A percentile compares a stretch with the other conserved stretches of the same genome.
These are phyloP conservation scores for Microctenopoma lineatum DNA, from an alignment of 2,797 vertebrate genomes.

Conservation along the genomic window DNA sequence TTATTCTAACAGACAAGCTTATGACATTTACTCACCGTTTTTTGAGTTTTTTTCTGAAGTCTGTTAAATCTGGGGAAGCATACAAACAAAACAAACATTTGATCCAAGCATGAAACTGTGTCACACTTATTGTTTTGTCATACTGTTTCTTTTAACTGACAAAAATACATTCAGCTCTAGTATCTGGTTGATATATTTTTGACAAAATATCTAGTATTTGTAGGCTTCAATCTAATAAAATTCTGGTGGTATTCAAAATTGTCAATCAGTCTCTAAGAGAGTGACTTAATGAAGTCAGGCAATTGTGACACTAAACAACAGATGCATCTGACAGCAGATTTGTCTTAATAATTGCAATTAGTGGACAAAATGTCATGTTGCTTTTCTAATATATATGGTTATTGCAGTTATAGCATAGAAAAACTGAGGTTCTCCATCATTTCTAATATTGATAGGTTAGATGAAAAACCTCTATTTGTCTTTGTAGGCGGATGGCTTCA, in stretches of 20 bases:
- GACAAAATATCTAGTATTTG: not conserved
- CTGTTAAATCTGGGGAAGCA: constrained; percentile 65
- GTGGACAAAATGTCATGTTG: constrained; percentile 33
- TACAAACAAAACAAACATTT: constrained; percentile 1
- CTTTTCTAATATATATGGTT: constrained; percentile 28
- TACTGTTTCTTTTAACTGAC: no score
- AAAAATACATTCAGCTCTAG: not conserved
- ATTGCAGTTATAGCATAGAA: not conserved
- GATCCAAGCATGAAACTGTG: not conserved
- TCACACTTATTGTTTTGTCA: no score
- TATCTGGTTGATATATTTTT: not conserved
- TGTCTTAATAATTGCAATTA: constrained; percentile 39
- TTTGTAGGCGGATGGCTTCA: constrained; percentile 3
- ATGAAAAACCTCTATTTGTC: constrained; percentile 23
- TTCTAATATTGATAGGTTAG: constrained; percentile 18
- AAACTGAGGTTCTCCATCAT: constrained; percentile 6
- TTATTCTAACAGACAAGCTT: not conserved
- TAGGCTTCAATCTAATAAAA: not conserved
- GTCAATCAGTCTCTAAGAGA: constrained; percentile 11
- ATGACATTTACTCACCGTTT: constrained; percentile 82
- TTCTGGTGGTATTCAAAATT: not conserved
- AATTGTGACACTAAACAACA: constrained; percentile 10
- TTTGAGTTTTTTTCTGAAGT: constrained; percentile 84
- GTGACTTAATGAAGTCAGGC: not conserved
- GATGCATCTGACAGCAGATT: constrained; percentile 22